Percentiles rank a stretch among this genome's conserved stretches.
These are phyloP conservation scores for Lamellibrachia satsuma DNA, from an alignment of 2,888 invertebrate species.

Conservation along the genomic window DNA sequence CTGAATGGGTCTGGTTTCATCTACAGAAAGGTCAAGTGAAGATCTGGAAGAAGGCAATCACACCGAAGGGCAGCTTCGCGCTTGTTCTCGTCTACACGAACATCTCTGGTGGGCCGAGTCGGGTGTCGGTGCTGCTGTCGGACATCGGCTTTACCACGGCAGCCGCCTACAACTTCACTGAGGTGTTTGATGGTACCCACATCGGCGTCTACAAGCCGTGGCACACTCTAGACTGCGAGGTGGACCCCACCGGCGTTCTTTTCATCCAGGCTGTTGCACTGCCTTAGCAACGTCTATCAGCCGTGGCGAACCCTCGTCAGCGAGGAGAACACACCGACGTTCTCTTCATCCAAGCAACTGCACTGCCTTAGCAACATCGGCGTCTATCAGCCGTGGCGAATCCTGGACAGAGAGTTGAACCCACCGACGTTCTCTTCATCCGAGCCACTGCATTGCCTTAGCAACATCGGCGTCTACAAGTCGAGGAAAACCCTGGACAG, in stretches of 20 bases:
- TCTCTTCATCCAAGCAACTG: constrained; percentile 32
- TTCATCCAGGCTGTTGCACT: constrained; percentile 35
- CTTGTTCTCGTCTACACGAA: constrained; percentile 35
- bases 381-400: constrained; percentile 38
- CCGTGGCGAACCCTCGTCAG: constrained; percentile 26
- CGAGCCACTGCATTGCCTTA: constrained; percentile 30
- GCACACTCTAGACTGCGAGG: constrained; percentile 37
- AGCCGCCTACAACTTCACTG: constrained; percentile 34
- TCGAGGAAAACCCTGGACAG: constrained; percentile 36
- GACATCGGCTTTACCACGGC: constrained; percentile 36
- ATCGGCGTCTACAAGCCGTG: constrained; percentile 38
- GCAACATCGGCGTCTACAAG: constrained; percentile 33
- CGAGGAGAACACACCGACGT: constrained; percentile 39
- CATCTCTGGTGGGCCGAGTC: constrained; percentile 38
- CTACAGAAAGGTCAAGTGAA: constrained; percentile 39
- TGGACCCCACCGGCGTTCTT: constrained; percentile 36
- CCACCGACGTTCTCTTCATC: constrained; percentile 37
- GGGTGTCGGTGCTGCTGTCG: constrained; percentile 32
- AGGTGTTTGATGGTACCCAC: constrained; percentile 31
- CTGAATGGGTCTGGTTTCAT: not conserved
- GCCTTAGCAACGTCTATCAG: constrained; percentile 8
- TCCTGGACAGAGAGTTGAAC: constrained; percentile 34
- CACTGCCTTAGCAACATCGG: constrained; percentile 30
- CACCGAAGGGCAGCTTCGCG: constrained; percentile 35
- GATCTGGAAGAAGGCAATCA: constrained; percentile 37